phyloP scores from a whole-genome alignment of 2,888 invertebrate genomes.

The Steinernema hermaphroditum region DNA sequence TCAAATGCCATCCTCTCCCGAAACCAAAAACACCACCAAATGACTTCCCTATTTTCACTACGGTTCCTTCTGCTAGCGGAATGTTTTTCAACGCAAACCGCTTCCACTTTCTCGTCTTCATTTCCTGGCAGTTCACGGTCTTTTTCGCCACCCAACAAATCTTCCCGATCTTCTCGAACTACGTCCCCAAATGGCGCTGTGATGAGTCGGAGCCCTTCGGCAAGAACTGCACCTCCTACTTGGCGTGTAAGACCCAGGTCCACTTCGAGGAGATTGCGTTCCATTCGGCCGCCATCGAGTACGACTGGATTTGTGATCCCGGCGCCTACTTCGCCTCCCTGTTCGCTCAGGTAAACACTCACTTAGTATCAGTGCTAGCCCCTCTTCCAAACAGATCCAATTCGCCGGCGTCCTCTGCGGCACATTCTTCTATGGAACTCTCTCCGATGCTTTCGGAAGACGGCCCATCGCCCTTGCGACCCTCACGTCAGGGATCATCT shows the following conservation, averaged over 20 bases:
- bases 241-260: constrained; percentile 42
- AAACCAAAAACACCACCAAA: too few species aligned
- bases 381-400: too few species aligned
- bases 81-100: constrained; percentile 64
- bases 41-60: too few species aligned
- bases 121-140: constrained; percentile 65
- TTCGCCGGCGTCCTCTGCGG: constrained; percentile 53
- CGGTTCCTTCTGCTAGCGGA: too few species aligned
- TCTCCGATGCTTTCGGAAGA: constrained; percentile 39
- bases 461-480: constrained; percentile 45
- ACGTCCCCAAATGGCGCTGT: constrained; percentile 56
- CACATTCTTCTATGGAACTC: constrained; percentile 59
- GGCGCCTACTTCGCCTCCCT: constrained; percentile 50
- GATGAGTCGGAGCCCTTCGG: constrained; percentile 45
- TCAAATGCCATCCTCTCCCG: too few species aligned
- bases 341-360: too few species aligned
- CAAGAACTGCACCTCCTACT: constrained; percentile 54
- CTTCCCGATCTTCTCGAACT: constrained; percentile 64
- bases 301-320: constrained; percentile 59
- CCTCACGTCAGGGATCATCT: constrained; percentile 52
- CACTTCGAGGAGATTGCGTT: constrained; percentile 57
- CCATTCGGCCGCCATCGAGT: constrained; percentile 60
- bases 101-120: constrained; percentile 61
- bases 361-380: too few species aligned
- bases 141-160: constrained; percentile 62